Base-by-base conservation (phyloP, 2,888 invertebrate genomes). In the Gymnoscelis rufifasciata region DNA sequence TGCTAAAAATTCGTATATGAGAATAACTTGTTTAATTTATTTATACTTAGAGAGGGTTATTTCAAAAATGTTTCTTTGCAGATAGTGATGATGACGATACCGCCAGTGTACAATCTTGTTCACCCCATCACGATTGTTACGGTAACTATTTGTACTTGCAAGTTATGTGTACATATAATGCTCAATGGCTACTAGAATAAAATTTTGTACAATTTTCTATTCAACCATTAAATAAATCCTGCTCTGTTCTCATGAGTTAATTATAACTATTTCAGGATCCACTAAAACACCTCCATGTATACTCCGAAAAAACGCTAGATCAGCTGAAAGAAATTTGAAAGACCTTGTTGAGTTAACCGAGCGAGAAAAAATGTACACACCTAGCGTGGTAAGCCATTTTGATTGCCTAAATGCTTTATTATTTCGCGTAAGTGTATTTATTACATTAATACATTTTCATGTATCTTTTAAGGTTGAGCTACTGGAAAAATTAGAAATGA, bases 301-400 rank as follows among this genome's bases (percentile, higher is more conserved):
- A 10, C 67, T 88, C 6, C 71, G 78, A 19, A 74, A 76, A 56
- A 89, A 89, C 60, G 84, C 89, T 1, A 76, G 76, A 56, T 62
- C 74, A 47, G 81, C 91, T 3, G 88, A 90, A 53, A 79, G 78
- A 40, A 90, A 91, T 52, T 81, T 89, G 0, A 72, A 84, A 53
- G 89, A 90, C 44, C 75, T 93, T 10, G 74, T 87, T 40, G 90
- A 91, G 58, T 87, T 90, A 50, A 91, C 92, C 1, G 84, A 88
- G 41, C 72, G 91, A 52, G 93, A 93, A 67, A 91, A 90, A 49
- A 84, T 91, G 40, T 76, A 84, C 48, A 57, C 76, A 4, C 81
- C 83, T 10, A 72, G 70, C 41, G 82, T 88, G 57, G 89, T 89
- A 67, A 74, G 72, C 11, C n/a, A n/a, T n/a, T n/a, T n/a, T n/a